Base-by-base conservation (phyloP, 2,797 vertebrate genomes). In the Hippoglossus hippoglossus region DNA sequence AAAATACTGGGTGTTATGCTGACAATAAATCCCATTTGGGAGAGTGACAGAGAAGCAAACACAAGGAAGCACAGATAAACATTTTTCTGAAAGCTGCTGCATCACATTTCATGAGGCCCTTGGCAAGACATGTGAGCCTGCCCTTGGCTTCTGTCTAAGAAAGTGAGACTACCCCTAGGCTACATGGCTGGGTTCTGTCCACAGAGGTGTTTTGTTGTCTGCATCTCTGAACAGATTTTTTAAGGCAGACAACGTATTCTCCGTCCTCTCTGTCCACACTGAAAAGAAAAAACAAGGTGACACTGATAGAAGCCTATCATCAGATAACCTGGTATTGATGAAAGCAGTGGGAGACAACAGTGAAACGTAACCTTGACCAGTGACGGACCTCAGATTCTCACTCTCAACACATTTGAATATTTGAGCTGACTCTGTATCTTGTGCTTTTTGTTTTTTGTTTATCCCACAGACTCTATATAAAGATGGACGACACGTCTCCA, bases 1-100 rank as follows among this genome's bases (percentile, higher is more conserved):
- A 74, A 87, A 86, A 74, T 77, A 71, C 57, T 46, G 60, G 70
- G 36, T 86, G 83, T 79, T 75, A 75, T 8, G 4, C 26, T 41
- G 15, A 86, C 62, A 83, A 82, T 78, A 67, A 16, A 65, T 67
- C 21, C 41, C 57, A 36, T 73, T 74, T 62, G 59, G 50, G 36
- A 73, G 71, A 81, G 63, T 75, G 79, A 82, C 63, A 71, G 44
- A 71, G 44, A 52, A n/a, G 39, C 12, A 66, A 67, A 77, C 44
- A 78, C 21, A 25, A 59, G 34, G 16, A 75, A 44, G 64, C 58
- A 69, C 34, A 74, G 54, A 78, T 61, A 68, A 72, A 67, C 13
- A 56, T 72, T 44, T 56, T 31, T 59, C 22, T 71, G 50, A 73
- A 71, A 59, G 51, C 53, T 13, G 54, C 58, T 57, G 36, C 46